phyloP scores from a whole-genome alignment of 2,113 vertebrate genomes.

The Himantopus leucocephalus region DNA sequence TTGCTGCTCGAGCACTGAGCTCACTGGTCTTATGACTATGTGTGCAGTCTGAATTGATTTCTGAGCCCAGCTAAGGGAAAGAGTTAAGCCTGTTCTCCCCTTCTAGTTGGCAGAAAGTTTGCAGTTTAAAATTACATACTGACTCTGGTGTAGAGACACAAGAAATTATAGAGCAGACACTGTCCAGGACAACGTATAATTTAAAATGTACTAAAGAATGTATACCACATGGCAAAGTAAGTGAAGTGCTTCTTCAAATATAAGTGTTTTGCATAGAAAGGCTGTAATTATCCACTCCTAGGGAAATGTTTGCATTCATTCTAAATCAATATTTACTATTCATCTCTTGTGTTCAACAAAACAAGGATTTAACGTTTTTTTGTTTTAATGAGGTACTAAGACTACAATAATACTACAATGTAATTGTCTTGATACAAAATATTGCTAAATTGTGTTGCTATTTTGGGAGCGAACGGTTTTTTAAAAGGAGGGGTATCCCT shows the following conservation, averaged over 20 bases:
- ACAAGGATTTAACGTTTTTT: constrained; percentile 82
- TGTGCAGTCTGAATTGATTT: constrained; percentile 33
- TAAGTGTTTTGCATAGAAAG: constrained; percentile 86
- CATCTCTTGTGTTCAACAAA: constrained; percentile 85
- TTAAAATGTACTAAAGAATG: constrained; percentile 89
- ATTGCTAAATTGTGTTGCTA: constrained; percentile 77
- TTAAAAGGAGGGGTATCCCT: constrained; percentile 69
- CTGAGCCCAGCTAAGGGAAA: constrained; percentile 69
- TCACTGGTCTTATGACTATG: background rate
- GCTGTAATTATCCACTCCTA: constrained; percentile 88
- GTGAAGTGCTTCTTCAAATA: constrained; percentile 85
- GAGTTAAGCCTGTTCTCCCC: constrained; percentile 78
- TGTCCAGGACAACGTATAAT: constrained; percentile 92
- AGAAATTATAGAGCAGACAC: constrained; percentile 92
- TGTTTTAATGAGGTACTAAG: constrained; percentile 82
- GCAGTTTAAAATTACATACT: constrained; percentile 90
- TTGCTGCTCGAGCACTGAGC: constrained; percentile 20
- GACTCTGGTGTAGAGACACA: constrained; percentile 88
- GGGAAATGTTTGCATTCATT: constrained; percentile 90
- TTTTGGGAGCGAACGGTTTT: constrained; percentile 66
- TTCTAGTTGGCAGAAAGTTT: constrained; percentile 83
- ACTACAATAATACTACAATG: constrained; percentile 78
- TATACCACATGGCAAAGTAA: constrained; percentile 86
- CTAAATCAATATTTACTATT: constrained; percentile 90
- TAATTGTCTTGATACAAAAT: constrained; percentile 81